Percentiles rank a stretch among this genome's conserved stretches.
Conservation (phyloP, 2,113 vertebrate genomes). For the Callopanchax toddi region DNA sequence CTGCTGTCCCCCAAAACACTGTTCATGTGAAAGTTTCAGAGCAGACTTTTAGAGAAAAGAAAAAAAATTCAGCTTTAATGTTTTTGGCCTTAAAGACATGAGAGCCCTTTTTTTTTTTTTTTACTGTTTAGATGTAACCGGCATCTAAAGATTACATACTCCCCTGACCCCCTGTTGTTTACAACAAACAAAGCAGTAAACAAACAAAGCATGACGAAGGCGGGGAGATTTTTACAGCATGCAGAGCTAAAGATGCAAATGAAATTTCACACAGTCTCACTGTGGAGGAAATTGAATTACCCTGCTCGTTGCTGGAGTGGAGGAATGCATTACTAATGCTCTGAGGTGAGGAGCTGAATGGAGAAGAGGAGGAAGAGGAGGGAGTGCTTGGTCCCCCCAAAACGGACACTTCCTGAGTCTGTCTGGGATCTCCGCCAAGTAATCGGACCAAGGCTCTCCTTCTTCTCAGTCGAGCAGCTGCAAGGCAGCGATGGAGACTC, state of each 20-base stretch:
- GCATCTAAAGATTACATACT: conserved; percentile 23
- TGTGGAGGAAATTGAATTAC: conserved; percentile 76
- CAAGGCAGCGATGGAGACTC: conserved; percentile 35
- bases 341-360: conserved; percentile 73
- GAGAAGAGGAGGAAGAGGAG: not conserved
- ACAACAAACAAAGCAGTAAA: conserved; percentile 54
- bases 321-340: conserved; percentile 80
- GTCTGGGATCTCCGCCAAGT: conserved; percentile 61
- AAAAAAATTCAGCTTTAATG: not conserved
- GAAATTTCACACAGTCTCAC: conserved; percentile 73
- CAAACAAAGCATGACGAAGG: conserved; percentile 50
- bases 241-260: conserved; percentile 55
- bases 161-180: conserved; percentile 44
- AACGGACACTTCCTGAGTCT: conserved; percentile 67
- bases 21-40: conserved; percentile 10
- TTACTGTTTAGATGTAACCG: not conserved
- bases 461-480: conserved; percentile 62
- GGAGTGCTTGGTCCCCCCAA: not conserved
- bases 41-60: not conserved
- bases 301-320: conserved; percentile 62
- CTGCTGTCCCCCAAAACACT: conserved; percentile 56
- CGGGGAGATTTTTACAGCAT: conserved; percentile 36
- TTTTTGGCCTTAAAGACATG: not conserved
- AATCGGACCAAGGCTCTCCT: conserved; percentile 32
- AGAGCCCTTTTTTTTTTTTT: not conserved